phyloP scores from a whole-genome alignment of 2,888 invertebrate genomes.

The Zelleria hepariella region DNA sequence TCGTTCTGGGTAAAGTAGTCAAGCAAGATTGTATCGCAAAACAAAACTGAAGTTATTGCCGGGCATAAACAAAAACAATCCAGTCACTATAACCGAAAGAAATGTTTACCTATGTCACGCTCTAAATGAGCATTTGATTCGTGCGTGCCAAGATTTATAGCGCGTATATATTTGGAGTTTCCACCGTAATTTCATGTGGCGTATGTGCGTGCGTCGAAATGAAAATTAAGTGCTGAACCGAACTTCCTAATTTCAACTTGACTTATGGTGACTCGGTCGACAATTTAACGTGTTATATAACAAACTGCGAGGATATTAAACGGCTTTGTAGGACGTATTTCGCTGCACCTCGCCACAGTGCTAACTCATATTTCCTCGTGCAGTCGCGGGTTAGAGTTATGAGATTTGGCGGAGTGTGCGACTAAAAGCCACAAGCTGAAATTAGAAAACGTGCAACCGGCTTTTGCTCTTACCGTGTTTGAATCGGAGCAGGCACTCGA shows the following conservation, averaged over 20 bases:
- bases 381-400: conserved; percentile 39
- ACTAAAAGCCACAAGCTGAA: conserved; percentile 36
- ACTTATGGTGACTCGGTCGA: conserved; percentile 35
- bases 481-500: not conserved
- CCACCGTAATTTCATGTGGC: not conserved
- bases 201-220: conserved; percentile 28
- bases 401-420: conserved; percentile 36
- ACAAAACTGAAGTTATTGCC: not conserved
- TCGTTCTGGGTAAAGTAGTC: no score
- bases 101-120: not conserved
- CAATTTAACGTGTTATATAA: conserved; percentile 44
- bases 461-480: conserved; percentile 16
- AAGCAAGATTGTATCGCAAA: not conserved
- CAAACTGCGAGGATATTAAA: conserved; percentile 48
- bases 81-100: not conserved
- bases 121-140: conserved; percentile 1
- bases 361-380: conserved; percentile 42
- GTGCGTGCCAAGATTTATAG: not conserved
- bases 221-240: conserved; percentile 40
- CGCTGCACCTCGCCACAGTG: conserved; percentile 21
- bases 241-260: conserved; percentile 41
- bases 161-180: not conserved
- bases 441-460: conserved; percentile 45
- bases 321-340: conserved; percentile 22
- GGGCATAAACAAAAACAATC: not conserved